phyloP scores from a whole-genome alignment of 1,140 invertebrate species.

The Parasteatoda tepidariorum region DNA sequence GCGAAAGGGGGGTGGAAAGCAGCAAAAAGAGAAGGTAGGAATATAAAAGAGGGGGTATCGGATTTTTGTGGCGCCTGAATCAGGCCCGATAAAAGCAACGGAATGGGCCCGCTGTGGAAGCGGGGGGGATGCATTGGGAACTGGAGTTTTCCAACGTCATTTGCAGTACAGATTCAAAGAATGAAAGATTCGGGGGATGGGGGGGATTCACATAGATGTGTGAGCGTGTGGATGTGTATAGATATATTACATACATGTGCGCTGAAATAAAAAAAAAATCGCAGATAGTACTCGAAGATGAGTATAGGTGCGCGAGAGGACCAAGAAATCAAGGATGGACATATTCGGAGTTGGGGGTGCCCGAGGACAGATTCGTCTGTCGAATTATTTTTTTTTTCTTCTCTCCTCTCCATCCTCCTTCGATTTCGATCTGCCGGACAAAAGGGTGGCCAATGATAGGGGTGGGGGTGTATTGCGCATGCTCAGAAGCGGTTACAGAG shows the following conservation, averaged over 20 bases:
- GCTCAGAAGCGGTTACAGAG: not conserved
- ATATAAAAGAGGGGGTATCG: constrained; percentile 49
- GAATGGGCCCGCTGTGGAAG: not conserved
- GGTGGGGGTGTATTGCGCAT: not conserved
- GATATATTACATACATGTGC: constrained; percentile 4
- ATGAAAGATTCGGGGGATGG: not conserved
- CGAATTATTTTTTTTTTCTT: not conserved
- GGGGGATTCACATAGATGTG: not conserved
- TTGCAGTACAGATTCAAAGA: constrained; percentile 22
- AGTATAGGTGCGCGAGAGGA: not conserved
- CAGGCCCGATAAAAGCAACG: constrained; percentile 36
- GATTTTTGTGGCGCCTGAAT: constrained; percentile 58
- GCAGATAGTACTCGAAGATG: not conserved
- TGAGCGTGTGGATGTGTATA: constrained; percentile 5
- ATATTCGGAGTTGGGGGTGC: not conserved
- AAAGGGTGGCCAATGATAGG: not conserved
- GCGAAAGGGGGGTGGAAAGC: not conserved
- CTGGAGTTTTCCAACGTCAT: constrained; percentile 22
- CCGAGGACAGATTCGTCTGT: not conserved
- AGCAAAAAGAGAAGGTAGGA: constrained; percentile 9
- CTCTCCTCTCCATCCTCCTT: not conserved
- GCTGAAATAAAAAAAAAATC: not conserved
- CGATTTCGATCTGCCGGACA: constrained; percentile 6
- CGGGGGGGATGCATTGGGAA: constrained; percentile 4
- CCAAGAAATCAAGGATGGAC: not conserved